Base-by-base conservation (phyloP, 1,140 invertebrate species). In the Reticulitermes speratus region DNA sequence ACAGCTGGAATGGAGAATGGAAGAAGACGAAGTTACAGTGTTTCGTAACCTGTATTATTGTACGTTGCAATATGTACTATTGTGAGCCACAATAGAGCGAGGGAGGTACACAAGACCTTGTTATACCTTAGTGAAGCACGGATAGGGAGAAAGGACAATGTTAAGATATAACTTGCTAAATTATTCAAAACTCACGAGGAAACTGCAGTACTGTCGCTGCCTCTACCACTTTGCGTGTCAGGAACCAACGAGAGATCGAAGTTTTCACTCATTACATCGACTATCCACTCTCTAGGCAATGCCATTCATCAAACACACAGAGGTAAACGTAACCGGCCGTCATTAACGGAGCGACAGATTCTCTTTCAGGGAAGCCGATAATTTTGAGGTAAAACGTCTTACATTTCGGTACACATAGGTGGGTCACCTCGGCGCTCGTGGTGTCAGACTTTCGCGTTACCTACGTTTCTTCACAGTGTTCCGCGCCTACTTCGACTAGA, bases 161-260 rank as follows among this genome's bases (percentile, higher is more conserved):
- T 48, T 83, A 83, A 83, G 82, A 83, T 83, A 83, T 83, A 83
- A 48, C 82, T 83, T 83, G 45, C 82, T 83, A 83, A 83, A 83
- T 83, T 83, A 83, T 83, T 83, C 82, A 83, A 16, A 83, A 21
- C 59, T 65, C 59, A 65, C 59, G 59, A 65, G 59, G 59, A 65
- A 65, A 23, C 59, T 65, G 59, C 59, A 65, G 59, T 65, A 65
- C 59, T 65, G 59, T 65, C 59, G 59, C 59, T 65, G 59, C 59
- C 59, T 19, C 8, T 23, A 19, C 14, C 14, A 48, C 14, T 48
- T 11, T 19, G 59, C 59, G 55, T 14, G 59, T 65, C 25, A 65
- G 25, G 21, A 19, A n/a, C 21, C 59, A n/a, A 23, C 59, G 25
- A 21, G 0, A 65, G 21, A 65, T 65, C 21, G 59, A 8, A 21